Evolutionary conservation across 2,888 invertebrate genomes (phyloP).

Genomic region (Andrena hattorfiana): DNA sequence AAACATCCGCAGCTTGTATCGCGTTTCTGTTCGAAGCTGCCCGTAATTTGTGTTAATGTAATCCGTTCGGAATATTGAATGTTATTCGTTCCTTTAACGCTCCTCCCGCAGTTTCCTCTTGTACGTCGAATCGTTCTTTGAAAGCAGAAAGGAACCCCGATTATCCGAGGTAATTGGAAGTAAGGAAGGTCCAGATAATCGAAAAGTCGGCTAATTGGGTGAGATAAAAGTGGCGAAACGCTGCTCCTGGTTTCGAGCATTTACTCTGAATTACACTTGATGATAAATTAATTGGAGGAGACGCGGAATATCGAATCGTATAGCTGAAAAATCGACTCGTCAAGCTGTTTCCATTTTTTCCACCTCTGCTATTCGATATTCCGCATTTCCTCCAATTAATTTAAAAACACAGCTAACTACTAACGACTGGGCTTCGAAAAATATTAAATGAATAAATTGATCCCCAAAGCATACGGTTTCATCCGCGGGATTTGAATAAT

Average conservation of each 20-base stretch:
- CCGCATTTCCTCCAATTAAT: conserved; percentile 18
- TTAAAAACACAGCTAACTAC: background rate
- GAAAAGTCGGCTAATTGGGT: conserved; percentile 50
- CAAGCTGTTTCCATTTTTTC: background rate
- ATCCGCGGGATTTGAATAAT: background rate
- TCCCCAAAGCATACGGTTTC: background rate
- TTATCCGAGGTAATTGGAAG: conserved; percentile 46
- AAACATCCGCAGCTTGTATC: background rate
- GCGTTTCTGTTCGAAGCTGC: conserved; percentile 1
- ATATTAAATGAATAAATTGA: background rate
- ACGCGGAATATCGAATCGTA: conserved; percentile 3
- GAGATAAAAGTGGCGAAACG: conserved; percentile 45
- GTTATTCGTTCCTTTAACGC: conserved; percentile 39
- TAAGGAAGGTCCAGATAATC: conserved; percentile 34
- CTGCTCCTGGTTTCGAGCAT: conserved; percentile 11
- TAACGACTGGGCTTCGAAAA: background rate
- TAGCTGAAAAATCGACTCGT: background rate
- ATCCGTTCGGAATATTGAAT: conserved; percentile 35
- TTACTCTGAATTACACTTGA: conserved; percentile 29
- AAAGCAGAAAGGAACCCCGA: conserved; percentile 27
- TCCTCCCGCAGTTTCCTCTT: background rate
- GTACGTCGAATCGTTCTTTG: conserved; percentile 9
- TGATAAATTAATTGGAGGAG: conserved; percentile 39
- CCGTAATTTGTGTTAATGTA: conserved; percentile 40
- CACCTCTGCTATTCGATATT: background rate